Evolutionary conservation across 35 echinoderm and acorn worm genomes (phyloP).

Genomic region (Apostichopus japonicus): DNA sequence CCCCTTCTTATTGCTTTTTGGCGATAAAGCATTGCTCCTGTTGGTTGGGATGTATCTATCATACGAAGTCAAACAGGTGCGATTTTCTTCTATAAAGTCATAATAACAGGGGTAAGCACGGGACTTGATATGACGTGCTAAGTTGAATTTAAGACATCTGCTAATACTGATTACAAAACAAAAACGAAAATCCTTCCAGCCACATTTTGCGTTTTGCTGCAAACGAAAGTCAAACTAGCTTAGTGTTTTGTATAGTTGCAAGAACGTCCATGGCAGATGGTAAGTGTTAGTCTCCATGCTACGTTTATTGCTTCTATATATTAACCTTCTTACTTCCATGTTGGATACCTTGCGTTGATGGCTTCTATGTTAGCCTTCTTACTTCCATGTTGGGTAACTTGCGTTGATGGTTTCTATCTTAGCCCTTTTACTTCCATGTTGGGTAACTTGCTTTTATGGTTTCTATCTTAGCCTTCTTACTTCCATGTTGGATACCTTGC

Average conservation of each 20-base stretch:
- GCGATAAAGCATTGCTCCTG: conserved; percentile 3
- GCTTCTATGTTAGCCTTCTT: background rate
- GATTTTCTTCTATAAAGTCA: background rate
- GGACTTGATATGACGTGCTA: background rate
- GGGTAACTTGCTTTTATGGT: too few relatives aligned
- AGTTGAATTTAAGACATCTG: background rate
- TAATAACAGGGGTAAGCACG: background rate
- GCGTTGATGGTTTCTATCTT: too few relatives aligned
- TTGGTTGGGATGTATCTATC: background rate
- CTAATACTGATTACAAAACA: background rate
- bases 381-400: background rate
- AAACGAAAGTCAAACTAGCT: background rate
- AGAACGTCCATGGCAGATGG: background rate
- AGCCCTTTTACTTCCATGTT: background rate
- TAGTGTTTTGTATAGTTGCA: background rate
- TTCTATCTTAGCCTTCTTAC: background rate
- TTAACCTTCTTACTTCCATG: background rate
- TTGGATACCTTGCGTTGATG: too few relatives aligned
- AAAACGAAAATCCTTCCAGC: background rate
- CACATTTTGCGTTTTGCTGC: background rate
- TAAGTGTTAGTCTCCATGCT: background rate
- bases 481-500: too few relatives aligned
- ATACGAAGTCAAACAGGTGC: conserved; percentile 18
- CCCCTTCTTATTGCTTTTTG: background rate
- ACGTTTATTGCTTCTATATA: background rate